Base-by-base conservation (phyloP, 2,888 invertebrate species). In the Apeira syringaria region DNA sequence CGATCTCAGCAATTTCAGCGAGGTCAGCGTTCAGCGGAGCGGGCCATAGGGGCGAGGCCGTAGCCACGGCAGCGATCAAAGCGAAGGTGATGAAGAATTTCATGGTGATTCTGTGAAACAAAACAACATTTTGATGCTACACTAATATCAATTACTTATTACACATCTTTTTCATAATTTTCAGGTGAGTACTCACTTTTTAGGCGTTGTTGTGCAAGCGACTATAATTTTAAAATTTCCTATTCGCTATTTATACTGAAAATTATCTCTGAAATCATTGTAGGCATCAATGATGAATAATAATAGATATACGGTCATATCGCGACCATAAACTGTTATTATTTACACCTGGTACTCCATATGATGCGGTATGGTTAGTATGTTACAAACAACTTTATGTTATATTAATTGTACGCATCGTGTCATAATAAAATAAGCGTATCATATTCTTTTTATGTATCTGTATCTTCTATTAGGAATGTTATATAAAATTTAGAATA, bases 81-180 rank as follows among this genome's bases (percentile, higher is more conserved):
- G 76, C 73, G 59, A 84, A 58, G 32, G 72, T 73, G 20, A 77
- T 28, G 57, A 84, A 60, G 74, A 61, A 78, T 72, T 82, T 81
- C 83, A 83, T 83, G 54, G 45, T 58, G 59, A 32, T 56, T 56
- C 68, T 74, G 63, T 35, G 17, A 45, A 27, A 15, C 7, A 1
- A 20, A 20, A 20, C 17, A 17, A n/a, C n/a, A n/a, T n/a, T n/a
- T n/a, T n/a, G n/a, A n/a, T n/a, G n/a, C n/a, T n/a, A 15, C 15
- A 15, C 15, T 15, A 15, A 15, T 15, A 15, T 3, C 3, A 15
- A 15, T 15, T 20, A 7, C 1, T 7, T 20, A 20, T 1, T 20
- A 20, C 15, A 3, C 15, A 3, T 15, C 15, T 15, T 15, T 15
- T 15, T 3, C 4, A 15, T 15, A 15, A n/a, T n/a, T n/a, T n/a